These are phyloP conservation scores for Mobula birostris DNA, from an alignment of 2,113 vertebrate species.

Conservation along the genomic window DNA sequence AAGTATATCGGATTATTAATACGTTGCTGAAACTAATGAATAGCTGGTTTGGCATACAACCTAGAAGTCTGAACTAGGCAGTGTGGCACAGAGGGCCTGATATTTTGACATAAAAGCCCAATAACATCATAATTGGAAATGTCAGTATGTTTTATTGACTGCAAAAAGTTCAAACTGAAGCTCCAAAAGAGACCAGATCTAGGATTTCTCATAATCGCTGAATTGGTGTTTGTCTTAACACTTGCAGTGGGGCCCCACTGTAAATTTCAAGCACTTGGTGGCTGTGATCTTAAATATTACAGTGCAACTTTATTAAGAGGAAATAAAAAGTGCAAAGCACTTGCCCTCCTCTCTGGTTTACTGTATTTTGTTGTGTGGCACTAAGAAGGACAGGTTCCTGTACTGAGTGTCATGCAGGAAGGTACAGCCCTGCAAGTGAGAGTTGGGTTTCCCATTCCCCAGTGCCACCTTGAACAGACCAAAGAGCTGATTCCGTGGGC, in stretches of 20 bases:
- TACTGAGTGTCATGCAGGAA: neutral
- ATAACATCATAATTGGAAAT: neutral
- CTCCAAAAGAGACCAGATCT: neutral
- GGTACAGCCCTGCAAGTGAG: neutral
- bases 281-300: neutral
- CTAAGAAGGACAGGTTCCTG: neutral
- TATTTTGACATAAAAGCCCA: neutral
- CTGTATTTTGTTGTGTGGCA: neutral
- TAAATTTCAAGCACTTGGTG: neutral
- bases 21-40: slow-evolving; percentile 18
- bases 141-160: slow-evolving; percentile 12
- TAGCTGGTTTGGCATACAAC: neutral
- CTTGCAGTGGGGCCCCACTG: neutral
- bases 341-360: neutral
- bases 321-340: neutral
- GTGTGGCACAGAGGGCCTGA: neutral
- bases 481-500: too few species aligned
- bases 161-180: slow-evolving; percentile 7
- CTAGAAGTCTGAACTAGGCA: neutral
- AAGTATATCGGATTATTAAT: neutral
- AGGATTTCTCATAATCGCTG: neutral
- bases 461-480: neutral
- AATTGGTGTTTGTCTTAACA: neutral
- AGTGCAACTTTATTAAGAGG: neutral
- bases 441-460: too few species aligned